Base-by-base conservation (phyloP, 2,797 vertebrate species). In the Manis javanica region DNA sequence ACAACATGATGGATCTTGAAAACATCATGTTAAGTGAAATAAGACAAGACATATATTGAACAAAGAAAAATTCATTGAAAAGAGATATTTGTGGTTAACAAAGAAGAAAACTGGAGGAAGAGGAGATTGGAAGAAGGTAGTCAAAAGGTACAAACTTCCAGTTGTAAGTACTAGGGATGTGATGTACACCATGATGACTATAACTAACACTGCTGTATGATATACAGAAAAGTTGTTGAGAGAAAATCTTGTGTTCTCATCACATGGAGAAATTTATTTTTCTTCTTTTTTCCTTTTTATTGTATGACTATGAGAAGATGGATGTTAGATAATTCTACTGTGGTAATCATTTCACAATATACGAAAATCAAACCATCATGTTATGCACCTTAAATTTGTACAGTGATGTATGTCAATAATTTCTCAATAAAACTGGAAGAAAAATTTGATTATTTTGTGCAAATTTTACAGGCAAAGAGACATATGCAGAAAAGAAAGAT, bases 381-480 rank as follows among this genome's bases (percentile, higher is more conserved):
- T 16, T 51, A 51, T 21, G 29, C 7, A 5, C 29, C 42, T 31
- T 51, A 31, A 51, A 51, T 9, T 51, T 75, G 26, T 49, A 74
- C 15, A 49, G 72, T 21, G n/a, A 75, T n/a, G 46, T 51, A 12
- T 75, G 51, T 21, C 29, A 75, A 75, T 75, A 51, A 75, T 75
- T 75, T 75, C 29, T 75, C 72, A 51, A n/a, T n/a, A 75, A 75
- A 75, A n/a, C 72, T 75, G 31, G 13, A 19, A 51, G 51, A 4
- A 21, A 51, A 31, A 94, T 96, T 84, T 92, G 79, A 75, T 31
- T 24, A 89, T 13, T 79, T 42, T 96, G 16, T 79, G 21, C 19
- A 94, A 66, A 91, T 49, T 82, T 94, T 94, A 31, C 0, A 75
- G 42, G 16, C 5, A 74, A 49, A 69, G 14, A 86, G 15, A 86